Evolutionary conservation across 2,888 invertebrate genomes (phyloP).

Genomic region (Hydrotaea cyrtoneurina): DNA sequence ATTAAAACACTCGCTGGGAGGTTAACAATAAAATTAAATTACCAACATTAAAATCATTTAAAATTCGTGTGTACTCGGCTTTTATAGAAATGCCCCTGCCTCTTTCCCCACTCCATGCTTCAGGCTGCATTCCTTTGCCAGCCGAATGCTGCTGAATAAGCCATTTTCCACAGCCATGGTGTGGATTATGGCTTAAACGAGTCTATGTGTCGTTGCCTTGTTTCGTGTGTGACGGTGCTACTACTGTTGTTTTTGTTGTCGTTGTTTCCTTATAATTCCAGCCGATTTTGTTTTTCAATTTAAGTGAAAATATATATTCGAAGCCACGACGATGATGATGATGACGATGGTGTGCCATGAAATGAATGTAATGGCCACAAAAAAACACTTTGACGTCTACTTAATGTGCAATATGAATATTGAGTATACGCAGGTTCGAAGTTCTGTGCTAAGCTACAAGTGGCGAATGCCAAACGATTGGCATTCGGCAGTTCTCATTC

Average conservation of each 20-base stretch:
- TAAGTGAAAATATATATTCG: constrained; percentile 35
- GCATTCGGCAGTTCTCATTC: constrained; percentile 10
- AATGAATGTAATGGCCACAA: constrained; percentile 39
- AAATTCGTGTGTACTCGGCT: constrained; percentile 44
- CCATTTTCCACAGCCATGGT: constrained; percentile 39
- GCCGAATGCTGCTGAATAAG: constrained; percentile 34
- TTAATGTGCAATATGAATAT: constrained; percentile 38
- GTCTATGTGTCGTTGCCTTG: neutral
- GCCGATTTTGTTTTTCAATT: constrained; percentile 33
- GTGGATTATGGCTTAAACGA: constrained; percentile 28
- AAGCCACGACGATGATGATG: neutral
- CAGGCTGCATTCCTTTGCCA: neutral
- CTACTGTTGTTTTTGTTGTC: neutral
- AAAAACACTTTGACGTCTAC: constrained; percentile 37
- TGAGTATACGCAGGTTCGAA: constrained; percentile 18
- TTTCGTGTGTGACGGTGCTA: neutral
- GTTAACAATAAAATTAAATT: constrained; percentile 62
- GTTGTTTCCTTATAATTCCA: constrained; percentile 21
- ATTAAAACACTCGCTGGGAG: constrained; percentile 50
- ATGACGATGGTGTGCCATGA: neutral
- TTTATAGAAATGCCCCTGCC: constrained; percentile 3
- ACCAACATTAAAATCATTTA: constrained; percentile 61
- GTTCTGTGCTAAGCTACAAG: neutral
- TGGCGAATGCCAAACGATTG: neutral
- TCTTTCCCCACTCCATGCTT: neutral